Base-by-base conservation (phyloP, 1,140 invertebrate species). In the Cheumatopsyche charites region DNA sequence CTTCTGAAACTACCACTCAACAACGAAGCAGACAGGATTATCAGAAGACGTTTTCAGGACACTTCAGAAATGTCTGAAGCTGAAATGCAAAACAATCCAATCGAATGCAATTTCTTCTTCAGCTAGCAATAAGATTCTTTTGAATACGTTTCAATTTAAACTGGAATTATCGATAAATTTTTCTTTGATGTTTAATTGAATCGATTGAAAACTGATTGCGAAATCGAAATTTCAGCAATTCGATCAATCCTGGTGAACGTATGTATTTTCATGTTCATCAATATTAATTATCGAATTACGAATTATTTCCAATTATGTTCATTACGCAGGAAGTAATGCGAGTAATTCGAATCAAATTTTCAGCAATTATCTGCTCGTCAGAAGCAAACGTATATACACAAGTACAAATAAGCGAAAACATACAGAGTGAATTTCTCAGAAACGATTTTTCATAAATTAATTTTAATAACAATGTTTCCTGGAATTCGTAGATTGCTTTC, bases 391-490 rank as follows among this genome's bases (percentile, higher is more conserved):
- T n/a, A n/a, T n/a, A n/a, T n/a, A n/a, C n/a, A n/a, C n/a, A n/a
- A n/a, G n/a, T n/a, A n/a, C 42, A 43, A 43, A 43, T 43, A 9
- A 43, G 7, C n/a, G n/a, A 43, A 7, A 43, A 43, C 42, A 43
- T 9, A 7, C 7, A 43, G 7, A n/a, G 42, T 43, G 42, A 43
- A n/a, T 11, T 68, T 67, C 63, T 45, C 47, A 13, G 49, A 55
- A 67, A 68, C 5, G 23, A 45, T 52, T 68, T 68, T 68, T 43
- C 47, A 45, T 55, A 36, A 68, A 68, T 68, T 68, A 17, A 19
- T 68, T 55, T 55, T 68, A 68, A 68, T 58, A 45, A 68, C 47
- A 68, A 68, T 68, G 41, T 55, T 68, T 68, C 45, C 25, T 6
- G 43, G 41, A 21, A 41, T 65, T 36, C 29, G 29, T 9, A 9